These are phyloP conservation scores for Bombus cullumanus DNA, from an alignment of 1,140 invertebrate species.

Conservation along the genomic window DNA sequence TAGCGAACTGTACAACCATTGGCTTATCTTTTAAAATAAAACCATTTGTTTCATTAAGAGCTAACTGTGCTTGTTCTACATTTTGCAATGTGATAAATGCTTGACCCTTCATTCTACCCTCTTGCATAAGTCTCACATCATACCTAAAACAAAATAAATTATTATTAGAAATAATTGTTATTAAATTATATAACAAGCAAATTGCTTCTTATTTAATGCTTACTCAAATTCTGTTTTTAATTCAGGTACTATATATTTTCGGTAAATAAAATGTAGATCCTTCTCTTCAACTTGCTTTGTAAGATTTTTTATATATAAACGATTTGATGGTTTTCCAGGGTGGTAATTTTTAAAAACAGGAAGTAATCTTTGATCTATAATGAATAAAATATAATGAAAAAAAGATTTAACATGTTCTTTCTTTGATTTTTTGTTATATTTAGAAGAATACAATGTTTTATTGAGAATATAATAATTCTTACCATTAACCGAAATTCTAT, in stretches of 20 bases:
- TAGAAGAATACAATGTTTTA: background rate
- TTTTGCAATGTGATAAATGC: constrained; percentile 94
- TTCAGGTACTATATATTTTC: constrained; percentile 85
- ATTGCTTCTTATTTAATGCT: constrained; percentile 57
- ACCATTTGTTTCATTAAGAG: constrained; percentile 94
- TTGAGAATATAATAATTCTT: constrained; percentile 43
- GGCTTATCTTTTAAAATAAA: constrained; percentile 94
- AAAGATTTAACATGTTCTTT: background rate
- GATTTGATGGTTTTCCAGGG: constrained; percentile 89
- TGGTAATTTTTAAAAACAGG: constrained; percentile 95
- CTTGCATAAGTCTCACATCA: constrained; percentile 95
- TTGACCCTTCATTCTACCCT: constrained; percentile 98
- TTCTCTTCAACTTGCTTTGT: constrained; percentile 89
- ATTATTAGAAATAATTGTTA: constrained; percentile 1
- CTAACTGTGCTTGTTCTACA: constrained; percentile 88
- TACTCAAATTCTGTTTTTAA: constrained; percentile 83
- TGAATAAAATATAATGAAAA: constrained; percentile 41
- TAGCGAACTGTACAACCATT: constrained; percentile 95
- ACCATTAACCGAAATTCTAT: constrained; percentile 87
- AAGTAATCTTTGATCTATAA: constrained; percentile 88
- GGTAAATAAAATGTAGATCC: constrained; percentile 92
- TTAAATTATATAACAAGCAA: constrained; percentile 34
- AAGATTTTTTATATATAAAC: constrained; percentile 97
- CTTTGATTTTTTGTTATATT: background rate
- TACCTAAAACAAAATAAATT: constrained; percentile 81